A percentile compares a stretch with the other conserved stretches of the same genome.
These are phyloP conservation scores for Drosophila suboccidentalis DNA, from an alignment of 2,888 invertebrate species.

Conservation along the genomic window DNA sequence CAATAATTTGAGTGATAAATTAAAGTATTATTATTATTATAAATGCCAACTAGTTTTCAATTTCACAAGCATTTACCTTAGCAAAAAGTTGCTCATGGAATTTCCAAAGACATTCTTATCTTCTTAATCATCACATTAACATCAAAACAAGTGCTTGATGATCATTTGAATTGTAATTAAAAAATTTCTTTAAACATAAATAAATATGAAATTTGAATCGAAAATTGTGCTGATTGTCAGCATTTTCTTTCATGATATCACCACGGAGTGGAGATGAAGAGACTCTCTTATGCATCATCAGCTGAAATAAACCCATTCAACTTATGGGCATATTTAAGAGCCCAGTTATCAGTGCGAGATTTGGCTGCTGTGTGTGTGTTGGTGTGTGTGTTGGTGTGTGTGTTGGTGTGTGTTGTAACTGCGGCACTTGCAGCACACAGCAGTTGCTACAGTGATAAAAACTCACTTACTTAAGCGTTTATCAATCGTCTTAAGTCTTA, in stretches of 20 bases:
- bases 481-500: conserved; percentile 20
- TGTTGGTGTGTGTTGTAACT: conserved; percentile 7
- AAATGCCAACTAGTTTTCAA: neutral
- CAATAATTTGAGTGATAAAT: no score
- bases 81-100: neutral
- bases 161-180: neutral
- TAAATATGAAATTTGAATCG: conserved; percentile 20
- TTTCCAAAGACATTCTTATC: neutral
- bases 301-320: conserved; percentile 12
- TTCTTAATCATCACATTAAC: conserved; percentile 1
- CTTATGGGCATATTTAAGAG: conserved; percentile 6
- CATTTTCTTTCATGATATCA: conserved; percentile 4
- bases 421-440: conserved; percentile 8
- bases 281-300: neutral
- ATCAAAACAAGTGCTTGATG: conserved; percentile 6
- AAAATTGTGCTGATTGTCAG: conserved; percentile 27
- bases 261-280: neutral
- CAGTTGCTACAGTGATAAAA: conserved; percentile 29
- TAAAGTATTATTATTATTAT: no score
- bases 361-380: neutral
- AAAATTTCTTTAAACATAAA: conserved; percentile 9
- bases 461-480: conserved; percentile 14
- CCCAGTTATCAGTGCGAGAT: conserved; percentile 22
- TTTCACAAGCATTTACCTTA: neutral
- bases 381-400: neutral